A percentile compares a stretch with the other conserved stretches of the same genome.
Evolutionary conservation across 2,113 vertebrate genomes (phyloP).

Genomic region (Dendropsophus ebraccatus): DNA sequence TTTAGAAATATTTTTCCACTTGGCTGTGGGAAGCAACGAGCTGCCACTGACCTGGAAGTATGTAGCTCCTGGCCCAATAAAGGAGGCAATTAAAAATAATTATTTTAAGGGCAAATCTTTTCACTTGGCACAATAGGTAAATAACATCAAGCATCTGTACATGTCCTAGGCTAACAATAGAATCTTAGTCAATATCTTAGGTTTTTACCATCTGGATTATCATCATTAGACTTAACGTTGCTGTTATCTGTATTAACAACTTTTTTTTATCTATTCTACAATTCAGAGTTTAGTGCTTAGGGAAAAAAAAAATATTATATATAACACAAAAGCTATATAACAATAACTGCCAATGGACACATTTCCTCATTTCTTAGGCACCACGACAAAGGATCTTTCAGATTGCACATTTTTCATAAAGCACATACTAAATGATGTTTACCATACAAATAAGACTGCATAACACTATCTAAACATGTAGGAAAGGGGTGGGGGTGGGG

Average conservation of each 20-base stretch:
- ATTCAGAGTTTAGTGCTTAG: not conserved
- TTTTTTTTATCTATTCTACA: no score
- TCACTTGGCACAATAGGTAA: constrained; percentile 48
- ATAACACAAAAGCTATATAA: not conserved
- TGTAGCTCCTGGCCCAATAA: constrained; percentile 58
- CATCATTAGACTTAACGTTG: not conserved
- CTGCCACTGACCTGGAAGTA: constrained; percentile 58
- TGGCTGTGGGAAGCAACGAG: constrained; percentile 64
- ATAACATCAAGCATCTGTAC: constrained; percentile 40
- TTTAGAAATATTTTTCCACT: constrained; percentile 72
- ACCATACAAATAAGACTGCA: not conserved
- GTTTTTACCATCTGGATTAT: not conserved
- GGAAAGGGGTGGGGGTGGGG: no score
- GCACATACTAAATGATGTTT: not conserved
- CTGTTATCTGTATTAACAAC: not conserved
- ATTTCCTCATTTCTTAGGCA: no score
- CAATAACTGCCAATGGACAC: no score
- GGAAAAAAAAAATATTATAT: not conserved
- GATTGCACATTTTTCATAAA: not conserved
- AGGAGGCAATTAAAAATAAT: constrained; percentile 50
- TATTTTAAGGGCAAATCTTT: constrained; percentile 51
- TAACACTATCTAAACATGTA: not conserved
- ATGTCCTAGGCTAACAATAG: not conserved
- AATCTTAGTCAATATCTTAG: not conserved
- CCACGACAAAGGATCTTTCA: no score